A percentile compares a stretch with the other conserved stretches of the same genome.
Evolutionary conservation across 2,888 invertebrate genomes (phyloP).

Genomic region (Pristionchus entomophagus): DNA sequence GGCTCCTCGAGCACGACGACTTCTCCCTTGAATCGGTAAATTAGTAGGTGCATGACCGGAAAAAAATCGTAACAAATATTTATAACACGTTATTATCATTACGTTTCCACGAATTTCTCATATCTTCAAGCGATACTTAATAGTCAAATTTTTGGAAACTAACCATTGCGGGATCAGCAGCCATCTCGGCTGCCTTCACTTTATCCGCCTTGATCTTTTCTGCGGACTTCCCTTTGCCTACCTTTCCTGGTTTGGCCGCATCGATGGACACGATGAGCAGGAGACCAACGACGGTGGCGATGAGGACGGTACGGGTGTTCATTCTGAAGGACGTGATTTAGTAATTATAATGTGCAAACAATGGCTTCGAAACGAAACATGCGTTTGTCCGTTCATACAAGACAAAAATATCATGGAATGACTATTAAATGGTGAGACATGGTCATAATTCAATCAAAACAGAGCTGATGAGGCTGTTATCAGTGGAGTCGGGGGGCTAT

Average conservation of each 20-base stretch:
- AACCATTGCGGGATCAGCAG: background rate
- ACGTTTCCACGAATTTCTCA: background rate
- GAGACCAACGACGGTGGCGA: constrained; percentile 55
- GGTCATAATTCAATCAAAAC: too few relatives aligned
- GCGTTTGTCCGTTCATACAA: too few relatives aligned
- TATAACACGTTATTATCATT: background rate
- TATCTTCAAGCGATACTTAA: background rate
- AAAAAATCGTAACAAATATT: background rate
- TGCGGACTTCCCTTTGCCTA: constrained; percentile 26
- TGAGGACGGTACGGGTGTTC: constrained; percentile 51
- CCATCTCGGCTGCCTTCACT: constrained; percentile 46
- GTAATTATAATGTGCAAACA: too few relatives aligned
- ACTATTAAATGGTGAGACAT: too few relatives aligned
- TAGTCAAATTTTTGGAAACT: background rate
- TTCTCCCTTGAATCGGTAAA: constrained; percentile 9
- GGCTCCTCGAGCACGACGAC: constrained; percentile 37
- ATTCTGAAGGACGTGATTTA: too few relatives aligned
- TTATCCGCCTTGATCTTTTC: constrained; percentile 22
- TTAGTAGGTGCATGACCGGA: background rate
- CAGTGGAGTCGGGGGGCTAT: too few relatives aligned
- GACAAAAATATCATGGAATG: too few relatives aligned
- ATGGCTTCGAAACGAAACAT: too few relatives aligned
- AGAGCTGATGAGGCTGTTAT: too few relatives aligned
- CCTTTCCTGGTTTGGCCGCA: constrained; percentile 51
- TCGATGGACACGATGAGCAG: constrained; percentile 57